Conservation (phyloP, 2,113 vertebrate species). For the Elgaria multicarinata region DNA sequence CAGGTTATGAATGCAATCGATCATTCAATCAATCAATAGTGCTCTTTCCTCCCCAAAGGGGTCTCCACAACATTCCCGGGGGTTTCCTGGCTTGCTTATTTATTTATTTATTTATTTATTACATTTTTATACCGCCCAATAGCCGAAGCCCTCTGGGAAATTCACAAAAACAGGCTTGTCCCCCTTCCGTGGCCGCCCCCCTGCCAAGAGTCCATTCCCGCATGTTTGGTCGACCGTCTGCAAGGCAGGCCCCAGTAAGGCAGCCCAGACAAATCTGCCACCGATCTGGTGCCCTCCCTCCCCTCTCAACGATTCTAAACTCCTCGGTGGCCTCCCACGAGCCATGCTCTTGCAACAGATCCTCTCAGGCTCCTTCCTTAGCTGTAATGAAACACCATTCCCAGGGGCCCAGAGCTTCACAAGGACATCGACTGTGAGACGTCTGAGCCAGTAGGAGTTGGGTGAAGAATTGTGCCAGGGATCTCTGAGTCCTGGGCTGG, state of each 20-base stretch:
- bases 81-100: no score
- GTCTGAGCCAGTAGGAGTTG: neutral
- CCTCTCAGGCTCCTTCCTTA: conserved; percentile 45
- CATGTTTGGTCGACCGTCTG: neutral
- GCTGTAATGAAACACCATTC: conserved; percentile 12
- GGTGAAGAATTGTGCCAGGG: neutral
- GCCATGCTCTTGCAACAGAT: conserved; percentile 26
- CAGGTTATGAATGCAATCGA: no score
- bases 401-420: no score
- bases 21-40: no score
- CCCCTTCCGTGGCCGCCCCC: neutral
- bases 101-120: no score
- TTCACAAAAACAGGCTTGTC: no score
- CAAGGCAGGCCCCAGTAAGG: neutral
- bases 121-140: no score
- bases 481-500: neutral
- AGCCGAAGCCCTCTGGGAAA: no score
- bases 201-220: conserved; percentile 1
- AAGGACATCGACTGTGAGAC: neutral
- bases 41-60: neutral
- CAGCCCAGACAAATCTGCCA: neutral
- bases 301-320: conserved; percentile 62
- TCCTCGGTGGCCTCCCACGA: conserved; percentile 46
- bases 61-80: neutral
- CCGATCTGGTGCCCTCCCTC: conserved; percentile 22